These are phyloP conservation scores for Catharus bicknelli DNA, from an alignment of 2,113 vertebrate species.

Conservation along the genomic window DNA sequence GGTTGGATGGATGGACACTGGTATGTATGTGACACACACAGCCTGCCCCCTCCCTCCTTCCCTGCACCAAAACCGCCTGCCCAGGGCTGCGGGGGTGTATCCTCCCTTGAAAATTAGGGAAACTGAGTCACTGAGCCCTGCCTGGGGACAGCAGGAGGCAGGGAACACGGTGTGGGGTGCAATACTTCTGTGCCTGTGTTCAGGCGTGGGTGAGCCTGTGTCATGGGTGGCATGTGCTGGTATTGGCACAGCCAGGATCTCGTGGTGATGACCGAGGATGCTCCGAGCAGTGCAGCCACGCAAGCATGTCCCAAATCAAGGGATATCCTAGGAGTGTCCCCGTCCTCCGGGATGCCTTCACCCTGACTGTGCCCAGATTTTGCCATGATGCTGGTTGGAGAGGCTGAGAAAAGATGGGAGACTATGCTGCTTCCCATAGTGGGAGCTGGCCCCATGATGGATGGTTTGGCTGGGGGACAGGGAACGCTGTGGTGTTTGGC, in stretches of 20 bases:
- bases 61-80: not conserved
- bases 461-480: not conserved
- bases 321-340: not conserved
- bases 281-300: rapidly evolving
- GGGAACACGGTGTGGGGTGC: not conserved
- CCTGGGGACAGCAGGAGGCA: not conserved
- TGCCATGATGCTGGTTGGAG: not conserved
- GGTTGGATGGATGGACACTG: not conserved
- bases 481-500: not conserved
- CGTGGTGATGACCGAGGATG: not conserved
- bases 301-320: not conserved
- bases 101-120: not conserved
- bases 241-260: not conserved
- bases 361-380: not conserved
- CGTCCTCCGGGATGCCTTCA: rapidly evolving
- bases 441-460: not conserved
- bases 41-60: not conserved
- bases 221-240: rapidly evolving
- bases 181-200: not conserved
- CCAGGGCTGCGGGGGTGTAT: not conserved
- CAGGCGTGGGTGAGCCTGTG: rapidly evolving
- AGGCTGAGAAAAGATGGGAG: not conserved
- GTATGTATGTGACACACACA: not conserved
- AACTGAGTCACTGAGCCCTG: not conserved
- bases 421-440: rapidly evolving